phyloP scores from a whole-genome alignment of 2,113 vertebrate genomes.

The Siphamia tubifer region DNA sequence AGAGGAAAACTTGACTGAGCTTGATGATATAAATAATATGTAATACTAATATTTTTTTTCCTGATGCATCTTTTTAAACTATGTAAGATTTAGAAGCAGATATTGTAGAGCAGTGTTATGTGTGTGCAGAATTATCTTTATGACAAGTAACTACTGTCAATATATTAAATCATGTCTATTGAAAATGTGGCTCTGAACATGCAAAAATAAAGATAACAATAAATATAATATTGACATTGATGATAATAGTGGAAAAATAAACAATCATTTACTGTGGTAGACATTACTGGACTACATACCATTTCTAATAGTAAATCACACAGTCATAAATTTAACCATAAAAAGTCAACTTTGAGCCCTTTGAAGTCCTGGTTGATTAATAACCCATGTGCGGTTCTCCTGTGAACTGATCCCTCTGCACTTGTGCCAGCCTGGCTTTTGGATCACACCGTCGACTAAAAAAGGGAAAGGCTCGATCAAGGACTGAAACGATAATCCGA shows the following conservation, averaged over 20 bases:
- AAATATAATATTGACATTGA: neutral
- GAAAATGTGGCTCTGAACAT: neutral
- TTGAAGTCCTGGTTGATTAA: conserved; percentile 60
- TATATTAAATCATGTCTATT: neutral
- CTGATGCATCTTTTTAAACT: too few species aligned
- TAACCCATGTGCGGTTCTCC: conserved; percentile 37
- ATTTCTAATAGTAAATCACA: conserved; percentile 2
- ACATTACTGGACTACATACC: neutral
- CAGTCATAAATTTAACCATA: conserved; percentile 24
- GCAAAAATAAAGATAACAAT: neutral
- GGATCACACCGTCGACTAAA: conserved; percentile 63
- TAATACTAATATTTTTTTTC: too few species aligned
- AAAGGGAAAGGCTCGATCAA: conserved; percentile 73
- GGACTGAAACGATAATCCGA: conserved; percentile 68
- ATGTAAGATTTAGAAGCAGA: too few species aligned
- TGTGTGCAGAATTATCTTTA: too few species aligned
- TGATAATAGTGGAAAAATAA: neutral
- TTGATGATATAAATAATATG: too few species aligned
- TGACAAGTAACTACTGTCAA: neutral
- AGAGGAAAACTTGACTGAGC: too few species aligned
- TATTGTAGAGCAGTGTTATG: too few species aligned
- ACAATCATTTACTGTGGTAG: neutral
- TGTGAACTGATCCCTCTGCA: conserved; percentile 47
- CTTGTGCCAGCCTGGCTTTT: conserved; percentile 10
- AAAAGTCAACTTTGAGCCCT: conserved; percentile 27